phyloP scores from a whole-genome alignment of 2,888 invertebrate species.

The Atrina japonica region DNA sequence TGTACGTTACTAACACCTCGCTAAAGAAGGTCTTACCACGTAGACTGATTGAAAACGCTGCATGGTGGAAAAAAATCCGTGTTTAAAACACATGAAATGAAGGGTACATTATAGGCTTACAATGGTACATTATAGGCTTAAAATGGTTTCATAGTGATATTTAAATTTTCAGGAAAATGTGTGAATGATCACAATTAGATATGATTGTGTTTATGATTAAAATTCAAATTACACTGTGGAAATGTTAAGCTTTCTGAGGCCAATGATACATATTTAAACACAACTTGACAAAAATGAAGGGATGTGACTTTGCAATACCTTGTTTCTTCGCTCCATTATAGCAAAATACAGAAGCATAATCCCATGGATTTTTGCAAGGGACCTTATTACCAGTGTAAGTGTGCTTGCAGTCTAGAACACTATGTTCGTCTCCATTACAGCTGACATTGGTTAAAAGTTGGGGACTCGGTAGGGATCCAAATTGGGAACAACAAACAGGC shows the following conservation, averaged over 20 bases:
- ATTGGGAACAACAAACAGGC: conserved; percentile 63
- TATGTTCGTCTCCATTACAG: conserved; percentile 60
- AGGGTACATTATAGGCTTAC: too few relatives aligned
- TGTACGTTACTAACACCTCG: conserved; percentile 56
- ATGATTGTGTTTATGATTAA: not conserved
- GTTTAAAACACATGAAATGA: too few relatives aligned
- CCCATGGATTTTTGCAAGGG: conserved; percentile 42
- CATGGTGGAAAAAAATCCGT: too few relatives aligned
- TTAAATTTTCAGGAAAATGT: too few relatives aligned
- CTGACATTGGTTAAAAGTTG: conserved; percentile 47
- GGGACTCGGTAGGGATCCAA: conserved; percentile 47
- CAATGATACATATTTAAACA: too few relatives aligned
- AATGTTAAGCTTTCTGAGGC: too few relatives aligned
- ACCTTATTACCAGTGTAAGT: conserved; percentile 9
- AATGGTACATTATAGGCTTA: too few relatives aligned
- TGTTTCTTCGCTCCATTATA: conserved; percentile 62
- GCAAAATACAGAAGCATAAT: conserved; percentile 66
- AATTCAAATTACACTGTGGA: not conserved
- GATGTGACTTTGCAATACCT: too few relatives aligned
- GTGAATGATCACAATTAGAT: too few relatives aligned
- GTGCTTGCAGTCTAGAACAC: conserved; percentile 55
- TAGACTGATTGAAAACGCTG: not conserved
- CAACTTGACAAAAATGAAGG: too few relatives aligned
- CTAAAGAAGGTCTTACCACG: conserved; percentile 52
- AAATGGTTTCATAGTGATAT: too few relatives aligned